Evolutionary conservation across 2,797 vertebrate genomes (phyloP).

Genomic region (Rallus crepitans): DNA sequence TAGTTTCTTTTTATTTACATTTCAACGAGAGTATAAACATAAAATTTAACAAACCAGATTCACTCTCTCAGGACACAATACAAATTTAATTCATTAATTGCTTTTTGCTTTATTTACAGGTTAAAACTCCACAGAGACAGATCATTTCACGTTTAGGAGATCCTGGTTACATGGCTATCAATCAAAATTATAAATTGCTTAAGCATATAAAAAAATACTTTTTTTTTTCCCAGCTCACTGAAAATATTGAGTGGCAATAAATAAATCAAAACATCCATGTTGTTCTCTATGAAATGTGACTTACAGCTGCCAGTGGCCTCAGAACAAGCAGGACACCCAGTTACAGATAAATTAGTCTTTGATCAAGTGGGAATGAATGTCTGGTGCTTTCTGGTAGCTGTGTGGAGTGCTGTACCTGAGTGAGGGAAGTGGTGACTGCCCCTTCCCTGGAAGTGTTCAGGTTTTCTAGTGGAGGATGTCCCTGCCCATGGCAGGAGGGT

Average conservation of each 20-base stretch:
- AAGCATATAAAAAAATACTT: constrained; percentile 2
- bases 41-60: background rate
- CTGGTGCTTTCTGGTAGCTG: background rate
- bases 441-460: no score
- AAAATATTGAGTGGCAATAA: constrained; percentile 7
- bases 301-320: background rate
- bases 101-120: constrained; percentile 43
- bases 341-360: constrained; percentile 22
- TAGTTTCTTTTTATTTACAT: background rate
- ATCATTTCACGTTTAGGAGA: constrained; percentile 48
- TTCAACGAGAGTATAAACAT: background rate
- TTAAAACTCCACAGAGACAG: constrained; percentile 43
- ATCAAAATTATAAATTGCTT: constrained; percentile 36
- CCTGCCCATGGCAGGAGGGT: no score
- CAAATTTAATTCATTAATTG: constrained; percentile 58
- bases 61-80: constrained; percentile 39
- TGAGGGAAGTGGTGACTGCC: background rate
- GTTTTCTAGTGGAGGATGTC: no score
- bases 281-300: background rate
- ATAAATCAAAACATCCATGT: constrained; percentile 2
- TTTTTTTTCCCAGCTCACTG: background rate
- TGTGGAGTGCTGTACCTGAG: background rate
- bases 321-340: background rate
- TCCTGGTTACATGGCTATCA: constrained; percentile 29
- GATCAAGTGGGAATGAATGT: background rate